These are phyloP conservation scores for Murina feae DNA, from an alignment of 2,113 vertebrate species.

Conservation along the genomic window DNA sequence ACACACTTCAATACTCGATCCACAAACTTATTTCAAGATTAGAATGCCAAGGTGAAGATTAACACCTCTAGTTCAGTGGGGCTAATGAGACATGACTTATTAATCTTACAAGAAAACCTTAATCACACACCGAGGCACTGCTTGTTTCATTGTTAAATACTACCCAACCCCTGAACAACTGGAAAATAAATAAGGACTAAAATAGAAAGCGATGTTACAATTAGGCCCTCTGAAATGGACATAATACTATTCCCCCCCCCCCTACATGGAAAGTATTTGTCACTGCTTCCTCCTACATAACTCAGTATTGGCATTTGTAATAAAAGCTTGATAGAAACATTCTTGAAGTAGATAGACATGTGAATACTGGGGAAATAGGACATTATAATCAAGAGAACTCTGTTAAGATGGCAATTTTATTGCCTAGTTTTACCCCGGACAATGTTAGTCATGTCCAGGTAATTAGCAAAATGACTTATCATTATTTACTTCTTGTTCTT, in stretches of 20 bases:
- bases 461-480: constrained; percentile 71
- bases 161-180: constrained; percentile 67
- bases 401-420: constrained; percentile 68
- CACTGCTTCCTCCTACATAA: constrained; percentile 65
- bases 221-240: constrained; percentile 73
- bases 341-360: constrained; percentile 38
- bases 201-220: constrained; percentile 76
- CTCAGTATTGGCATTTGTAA: constrained; percentile 60
- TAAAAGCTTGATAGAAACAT: constrained; percentile 53
- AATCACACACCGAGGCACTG: constrained; percentile 78
- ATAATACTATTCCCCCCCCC: constrained; percentile 59
- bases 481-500: constrained; percentile 59
- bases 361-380: constrained; percentile 25
- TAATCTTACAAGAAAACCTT: constrained; percentile 81
- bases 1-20: constrained; percentile 72
- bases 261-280: constrained; percentile 53
- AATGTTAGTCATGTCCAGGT: constrained; percentile 48
- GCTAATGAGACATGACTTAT: constrained; percentile 81
- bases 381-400: constrained; percentile 33
- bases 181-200: constrained; percentile 69
- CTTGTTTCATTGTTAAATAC: constrained; percentile 80
- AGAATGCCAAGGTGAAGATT: constrained; percentile 78
- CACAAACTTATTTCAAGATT: constrained; percentile 78
- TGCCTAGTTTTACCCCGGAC: constrained; percentile 45
- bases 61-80: constrained; percentile 75